Base-by-base conservation (phyloP, 2,797 vertebrate species). In the Jordanella pulchra region DNA sequence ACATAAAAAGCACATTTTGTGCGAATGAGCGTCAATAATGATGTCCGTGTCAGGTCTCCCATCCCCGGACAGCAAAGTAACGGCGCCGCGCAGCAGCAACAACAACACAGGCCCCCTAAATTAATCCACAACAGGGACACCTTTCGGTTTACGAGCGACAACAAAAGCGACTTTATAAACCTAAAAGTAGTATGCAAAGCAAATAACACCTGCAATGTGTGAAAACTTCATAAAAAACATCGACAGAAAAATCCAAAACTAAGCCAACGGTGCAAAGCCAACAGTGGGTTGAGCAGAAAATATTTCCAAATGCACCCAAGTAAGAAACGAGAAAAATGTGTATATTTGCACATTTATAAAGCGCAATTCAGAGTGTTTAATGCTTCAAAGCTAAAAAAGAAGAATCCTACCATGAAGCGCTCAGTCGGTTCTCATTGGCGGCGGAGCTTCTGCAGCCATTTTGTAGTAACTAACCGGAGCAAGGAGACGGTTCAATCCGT, bases 391-490 rank as follows among this genome's bases (percentile, higher is more conserved):
- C 28, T 21, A 5, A 25, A 48, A 6, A 39, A 54, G 7, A 13
- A 47, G 3, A 73, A 64, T 79, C 91, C 88, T 93, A 93, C 91
- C 90, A 60, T 90, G 83, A 91, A 92, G 89, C 87, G 83, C 89
- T 94, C 86, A 93, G 81, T 86, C 77, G 84, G 71, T 76, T 89
- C 84, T 89, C 90, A 77, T 80, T 58, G 78, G 78, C 89, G 88
- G 83, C 81, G 89, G 88, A 92, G 91, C 90, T 85, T 88, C 84
- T 92, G 93, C 94, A 94, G 94, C 94, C 94, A 95, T 95, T 95
- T 95, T 95, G 94, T 95, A 91, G 89, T 92, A 93, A 93, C 88
- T 95, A 92, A 94, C 91, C 93, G 91, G 91, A 92, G 91, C 91
- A 89, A 88, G 85, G 81, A 88, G 84, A 89, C 92, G 86, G 87